A percentile compares a stretch with the other conserved stretches of the same genome.
Conservation (phyloP, 2,888 invertebrate genomes). For the Blastobasis lacticolella region DNA sequence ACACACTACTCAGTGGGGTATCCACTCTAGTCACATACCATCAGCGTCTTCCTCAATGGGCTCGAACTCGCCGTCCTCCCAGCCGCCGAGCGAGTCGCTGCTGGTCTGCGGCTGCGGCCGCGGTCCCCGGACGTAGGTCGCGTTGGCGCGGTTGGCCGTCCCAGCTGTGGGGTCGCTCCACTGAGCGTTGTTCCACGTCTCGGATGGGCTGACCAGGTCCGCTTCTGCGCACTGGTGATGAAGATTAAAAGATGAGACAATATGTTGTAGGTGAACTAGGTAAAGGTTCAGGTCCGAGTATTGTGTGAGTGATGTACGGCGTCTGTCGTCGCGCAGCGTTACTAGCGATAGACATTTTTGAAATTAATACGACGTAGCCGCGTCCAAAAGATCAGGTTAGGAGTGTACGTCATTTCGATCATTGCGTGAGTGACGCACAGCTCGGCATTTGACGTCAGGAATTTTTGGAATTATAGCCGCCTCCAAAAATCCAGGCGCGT, state of each 20-base stretch:
- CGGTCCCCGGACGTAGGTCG: conserved; percentile 71
- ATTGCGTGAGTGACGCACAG: no score
- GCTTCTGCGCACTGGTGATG: conserved; percentile 55
- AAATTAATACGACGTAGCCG: conserved; percentile 7
- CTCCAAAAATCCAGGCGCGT: no score
- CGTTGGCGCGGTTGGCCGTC: conserved; percentile 46
- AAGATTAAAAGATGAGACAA: no score
- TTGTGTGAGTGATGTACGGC: no score
- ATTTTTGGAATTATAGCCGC: no score
- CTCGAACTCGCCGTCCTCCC: conserved; percentile 89
- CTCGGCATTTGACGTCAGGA: no score
- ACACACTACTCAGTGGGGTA: neutral
- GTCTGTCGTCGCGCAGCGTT: no score
- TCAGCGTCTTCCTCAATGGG: conserved; percentile 80
- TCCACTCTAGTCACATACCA: conserved; percentile 37
- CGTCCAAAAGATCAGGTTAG: no score
- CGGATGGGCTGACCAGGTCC: conserved; percentile 75
- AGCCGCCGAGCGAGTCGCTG: conserved; percentile 73
- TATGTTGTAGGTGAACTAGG: no score
- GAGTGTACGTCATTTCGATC: no score
- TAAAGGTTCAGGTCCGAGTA: no score
- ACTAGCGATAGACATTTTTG: neutral
- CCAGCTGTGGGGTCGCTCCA: conserved; percentile 43
- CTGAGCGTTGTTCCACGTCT: conserved; percentile 74
- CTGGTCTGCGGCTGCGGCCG: conserved; percentile 56